Evolutionary conservation across 2,797 vertebrate genomes (phyloP).

Genomic region (Tympanoctomys barrerae): DNA sequence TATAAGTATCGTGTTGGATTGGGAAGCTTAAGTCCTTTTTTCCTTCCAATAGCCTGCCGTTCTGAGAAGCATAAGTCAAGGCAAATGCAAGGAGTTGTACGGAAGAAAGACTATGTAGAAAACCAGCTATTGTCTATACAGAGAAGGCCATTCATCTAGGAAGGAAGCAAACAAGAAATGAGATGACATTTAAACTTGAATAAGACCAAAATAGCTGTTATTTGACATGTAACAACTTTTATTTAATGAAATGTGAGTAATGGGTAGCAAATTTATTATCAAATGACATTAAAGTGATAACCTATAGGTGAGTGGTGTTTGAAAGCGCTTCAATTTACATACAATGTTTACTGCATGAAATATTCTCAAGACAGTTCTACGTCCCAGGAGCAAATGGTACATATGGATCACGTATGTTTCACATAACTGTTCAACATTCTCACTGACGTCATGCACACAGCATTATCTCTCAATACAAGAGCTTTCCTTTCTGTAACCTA

Average conservation of each 20-base stretch:
- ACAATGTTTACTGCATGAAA: background rate
- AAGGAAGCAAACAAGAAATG: background rate
- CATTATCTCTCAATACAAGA: constrained; percentile 34
- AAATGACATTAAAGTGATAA: background rate
- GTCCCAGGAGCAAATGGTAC: background rate
- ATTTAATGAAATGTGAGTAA: constrained; percentile 7
- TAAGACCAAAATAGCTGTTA: background rate
- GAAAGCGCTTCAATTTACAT: background rate
- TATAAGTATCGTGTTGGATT: background rate
- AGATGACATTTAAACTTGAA: background rate
- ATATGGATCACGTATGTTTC: background rate
- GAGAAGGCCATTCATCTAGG: background rate
- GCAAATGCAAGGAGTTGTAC: background rate
- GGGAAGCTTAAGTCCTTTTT: background rate
- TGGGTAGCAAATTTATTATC: background rate
- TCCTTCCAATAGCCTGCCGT: background rate
- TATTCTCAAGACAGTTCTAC: background rate
- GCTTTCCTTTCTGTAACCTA: background rate
- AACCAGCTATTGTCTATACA: background rate
- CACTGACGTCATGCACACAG: background rate
- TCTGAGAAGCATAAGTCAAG: constrained; percentile 28
- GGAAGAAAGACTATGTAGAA: background rate
- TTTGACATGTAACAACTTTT: background rate
- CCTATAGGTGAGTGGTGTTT: background rate
- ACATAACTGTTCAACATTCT: constrained; percentile 19